These are phyloP conservation scores for Leucosticte australis DNA, from an alignment of 2,113 vertebrate genomes.

Conservation along the genomic window DNA sequence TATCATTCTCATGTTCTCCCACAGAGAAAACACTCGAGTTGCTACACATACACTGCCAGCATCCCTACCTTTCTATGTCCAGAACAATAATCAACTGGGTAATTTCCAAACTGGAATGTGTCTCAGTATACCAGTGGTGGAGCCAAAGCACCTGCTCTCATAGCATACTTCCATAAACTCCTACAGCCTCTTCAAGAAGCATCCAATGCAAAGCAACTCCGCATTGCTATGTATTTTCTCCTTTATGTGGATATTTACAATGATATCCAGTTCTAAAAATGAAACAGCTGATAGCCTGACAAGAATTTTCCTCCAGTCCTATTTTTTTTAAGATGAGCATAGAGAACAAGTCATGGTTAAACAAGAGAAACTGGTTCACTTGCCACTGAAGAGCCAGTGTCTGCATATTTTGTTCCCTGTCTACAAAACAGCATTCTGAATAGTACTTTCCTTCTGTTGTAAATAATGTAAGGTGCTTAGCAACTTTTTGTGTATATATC, in stretches of 20 bases:
- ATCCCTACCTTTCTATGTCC: neutral
- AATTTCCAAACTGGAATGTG: neutral
- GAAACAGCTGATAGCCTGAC: neutral
- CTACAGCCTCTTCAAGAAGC: neutral
- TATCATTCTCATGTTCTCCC: rapidly evolving
- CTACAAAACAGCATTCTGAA: neutral
- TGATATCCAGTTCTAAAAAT: neutral
- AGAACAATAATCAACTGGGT: neutral
- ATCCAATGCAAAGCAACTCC: neutral
- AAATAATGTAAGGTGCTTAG: neutral
- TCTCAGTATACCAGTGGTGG: neutral
- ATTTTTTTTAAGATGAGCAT: neutral
- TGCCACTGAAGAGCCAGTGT: neutral
- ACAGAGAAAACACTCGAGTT: neutral
- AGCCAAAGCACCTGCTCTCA: neutral
- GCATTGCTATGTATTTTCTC: neutral
- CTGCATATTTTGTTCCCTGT: neutral
- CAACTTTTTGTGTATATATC: neutral
- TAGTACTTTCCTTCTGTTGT: neutral
- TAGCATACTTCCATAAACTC: neutral
- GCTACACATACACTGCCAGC: neutral
- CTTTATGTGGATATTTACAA: neutral
- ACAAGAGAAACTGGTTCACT: neutral
- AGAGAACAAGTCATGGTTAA: neutral
- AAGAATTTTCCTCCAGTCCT: neutral